Conservation (phyloP, 2,888 invertebrate species). For the Apamea epomidion region DNA sequence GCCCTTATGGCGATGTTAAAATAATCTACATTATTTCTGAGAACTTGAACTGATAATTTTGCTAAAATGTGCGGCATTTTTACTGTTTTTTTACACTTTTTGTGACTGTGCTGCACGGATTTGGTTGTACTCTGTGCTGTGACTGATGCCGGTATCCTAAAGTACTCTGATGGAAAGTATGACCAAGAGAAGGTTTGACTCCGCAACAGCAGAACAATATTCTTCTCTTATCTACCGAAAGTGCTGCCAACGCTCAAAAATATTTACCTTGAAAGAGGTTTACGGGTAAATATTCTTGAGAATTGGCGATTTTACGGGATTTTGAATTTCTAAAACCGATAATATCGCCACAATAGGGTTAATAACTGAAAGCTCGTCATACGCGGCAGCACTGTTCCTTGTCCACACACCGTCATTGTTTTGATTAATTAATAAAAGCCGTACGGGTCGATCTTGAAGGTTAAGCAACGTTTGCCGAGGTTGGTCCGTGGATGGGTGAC, state of each 20-base stretch:
- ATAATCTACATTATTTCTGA: slow-evolving; percentile 80
- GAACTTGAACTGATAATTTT: slow-evolving; percentile 80
- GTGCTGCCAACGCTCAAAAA: background rate
- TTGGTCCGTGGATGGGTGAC: background rate
- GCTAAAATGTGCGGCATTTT: slow-evolving; percentile 78
- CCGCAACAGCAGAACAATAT: background rate
- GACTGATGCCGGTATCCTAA: too few relatives aligned
- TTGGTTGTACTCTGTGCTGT: background rate
- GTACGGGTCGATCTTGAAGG: too few relatives aligned
- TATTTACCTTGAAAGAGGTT: background rate
- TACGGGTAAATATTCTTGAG: background rate
- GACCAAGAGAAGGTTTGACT: background rate
- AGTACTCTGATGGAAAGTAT: too few relatives aligned
- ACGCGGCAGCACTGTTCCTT: background rate
- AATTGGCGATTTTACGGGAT: background rate
- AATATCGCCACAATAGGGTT: background rate
- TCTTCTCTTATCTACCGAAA: background rate
- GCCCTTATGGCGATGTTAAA: slow-evolving; percentile 75
- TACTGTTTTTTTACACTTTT: slow-evolving; percentile 2
- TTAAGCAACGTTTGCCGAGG: background rate
- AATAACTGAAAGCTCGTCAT: background rate
- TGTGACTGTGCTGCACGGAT: background rate
- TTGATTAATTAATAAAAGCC: background rate
- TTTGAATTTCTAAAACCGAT: background rate
- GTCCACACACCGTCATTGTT: background rate